Percentiles rank a stretch among this genome's conserved stretches.
These are phyloP conservation scores for Mythimna impura DNA, from an alignment of 2,888 invertebrate genomes.

Conservation along the genomic window DNA sequence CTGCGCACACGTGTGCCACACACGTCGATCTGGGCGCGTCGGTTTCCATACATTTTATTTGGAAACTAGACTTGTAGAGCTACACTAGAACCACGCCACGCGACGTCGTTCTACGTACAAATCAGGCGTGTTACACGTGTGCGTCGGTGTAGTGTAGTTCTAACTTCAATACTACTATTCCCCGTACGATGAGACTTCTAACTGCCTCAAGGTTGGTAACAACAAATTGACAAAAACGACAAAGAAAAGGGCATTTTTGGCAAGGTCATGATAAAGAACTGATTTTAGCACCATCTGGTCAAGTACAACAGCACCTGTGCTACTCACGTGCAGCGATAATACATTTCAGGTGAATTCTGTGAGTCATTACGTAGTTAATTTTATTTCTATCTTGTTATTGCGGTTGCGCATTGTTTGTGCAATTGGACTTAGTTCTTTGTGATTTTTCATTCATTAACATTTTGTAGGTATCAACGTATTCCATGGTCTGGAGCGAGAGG, in stretches of 20 bases:
- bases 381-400: conserved; percentile 14
- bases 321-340: conserved; percentile 26
- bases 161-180: too few species aligned
- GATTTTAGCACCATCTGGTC: conserved; percentile 31
- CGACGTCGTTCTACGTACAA: too few species aligned
- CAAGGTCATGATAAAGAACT: background rate
- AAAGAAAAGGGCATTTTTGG: background rate
- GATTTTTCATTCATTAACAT: conserved; percentile 3
- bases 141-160: too few species aligned
- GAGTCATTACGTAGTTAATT: conserved; percentile 15
- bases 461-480: too few species aligned
- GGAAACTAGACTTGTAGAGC: too few species aligned
- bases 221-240: background rate
- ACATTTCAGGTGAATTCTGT: conserved; percentile 25
- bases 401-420: conserved; percentile 20
- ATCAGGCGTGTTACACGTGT: too few species aligned
- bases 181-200: too few species aligned
- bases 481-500: too few species aligned
- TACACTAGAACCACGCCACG: too few species aligned
- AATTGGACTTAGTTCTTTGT: background rate
- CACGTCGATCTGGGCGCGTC: too few species aligned
- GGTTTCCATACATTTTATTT: too few species aligned
- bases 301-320: conserved; percentile 25
- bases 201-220: background rate
- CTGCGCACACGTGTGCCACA: too few species aligned